phyloP scores from a whole-genome alignment of 64 coral and sea anemone genomes.

The Dendrophyllia cribrosa region DNA sequence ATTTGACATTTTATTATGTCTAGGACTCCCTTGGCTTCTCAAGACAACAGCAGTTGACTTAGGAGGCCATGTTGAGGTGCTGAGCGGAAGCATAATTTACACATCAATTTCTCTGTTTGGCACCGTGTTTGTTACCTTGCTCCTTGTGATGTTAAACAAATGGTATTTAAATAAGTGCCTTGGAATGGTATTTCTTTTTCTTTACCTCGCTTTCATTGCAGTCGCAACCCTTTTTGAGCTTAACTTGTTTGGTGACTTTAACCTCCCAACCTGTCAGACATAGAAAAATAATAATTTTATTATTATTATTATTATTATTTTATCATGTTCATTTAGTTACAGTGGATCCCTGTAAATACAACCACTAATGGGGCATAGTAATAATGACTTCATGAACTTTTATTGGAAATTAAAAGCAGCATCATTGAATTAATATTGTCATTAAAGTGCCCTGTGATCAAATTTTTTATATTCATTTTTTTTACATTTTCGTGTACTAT shows the following conservation, averaged over 20 bases:
- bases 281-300: not conserved
- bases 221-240: conserved; percentile 91
- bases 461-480: too few relatives aligned
- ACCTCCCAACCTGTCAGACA: conserved; percentile 44
- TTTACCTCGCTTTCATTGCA: conserved; percentile 82
- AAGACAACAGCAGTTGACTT: conserved; percentile 75
- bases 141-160: conserved; percentile 66
- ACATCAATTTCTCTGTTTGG: conserved; percentile 86
- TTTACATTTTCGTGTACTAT: too few relatives aligned
- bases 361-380: too few relatives aligned
- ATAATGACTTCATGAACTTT: too few relatives aligned
- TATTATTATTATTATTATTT: not conserved
- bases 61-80: conserved; percentile 38
- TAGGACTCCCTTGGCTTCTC: conserved; percentile 87
- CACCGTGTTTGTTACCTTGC: conserved; percentile 65
- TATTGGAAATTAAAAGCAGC: too few relatives aligned
- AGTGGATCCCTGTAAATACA: too few relatives aligned
- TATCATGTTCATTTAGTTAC: too few relatives aligned
- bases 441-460: too few relatives aligned
- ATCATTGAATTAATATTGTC: too few relatives aligned
- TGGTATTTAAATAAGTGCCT: conserved; percentile 82
- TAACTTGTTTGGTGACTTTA: conserved; percentile 86
- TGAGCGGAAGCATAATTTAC: conserved; percentile 87
- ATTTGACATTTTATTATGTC: conserved; percentile 85
- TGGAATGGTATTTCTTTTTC: conserved; percentile 68